Evolutionary conservation across 1,140 invertebrate species (phyloP).

Genomic region (Heliconius nattereri): DNA sequence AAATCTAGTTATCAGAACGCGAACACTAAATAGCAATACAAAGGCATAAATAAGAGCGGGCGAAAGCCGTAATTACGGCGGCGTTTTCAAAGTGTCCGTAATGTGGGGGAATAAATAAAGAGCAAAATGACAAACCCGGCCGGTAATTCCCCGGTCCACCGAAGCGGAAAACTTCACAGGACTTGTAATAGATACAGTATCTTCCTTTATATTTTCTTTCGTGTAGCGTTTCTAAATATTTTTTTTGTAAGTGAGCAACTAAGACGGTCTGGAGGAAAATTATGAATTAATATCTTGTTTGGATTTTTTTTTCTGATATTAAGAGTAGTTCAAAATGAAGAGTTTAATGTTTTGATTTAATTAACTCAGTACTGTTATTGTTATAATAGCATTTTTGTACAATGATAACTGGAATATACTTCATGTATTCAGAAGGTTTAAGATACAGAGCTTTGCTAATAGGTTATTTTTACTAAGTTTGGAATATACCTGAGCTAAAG

Average conservation of each 20-base stretch:
- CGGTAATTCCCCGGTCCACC: slow-evolving; percentile 46
- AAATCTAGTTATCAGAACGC: slow-evolving; percentile 8
- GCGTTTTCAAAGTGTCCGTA: slow-evolving; percentile 39
- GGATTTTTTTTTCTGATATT: neutral
- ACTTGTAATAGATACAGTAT: slow-evolving; percentile 34
- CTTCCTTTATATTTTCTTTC: slow-evolving; percentile 32
- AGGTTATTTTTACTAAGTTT: too few relatives aligned
- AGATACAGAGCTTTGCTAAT: too few relatives aligned
- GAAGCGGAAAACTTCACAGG: slow-evolving; percentile 41
- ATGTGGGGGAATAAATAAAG: slow-evolving; percentile 43
- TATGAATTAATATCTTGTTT: neutral
- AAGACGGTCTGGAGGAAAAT: neutral
- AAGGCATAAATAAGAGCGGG: neutral
- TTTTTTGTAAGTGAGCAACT: neutral
- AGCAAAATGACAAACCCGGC: slow-evolving; percentile 36
- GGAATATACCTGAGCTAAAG: too few relatives aligned
- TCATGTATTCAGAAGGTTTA: too few relatives aligned
- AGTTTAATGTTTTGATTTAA: too few relatives aligned
- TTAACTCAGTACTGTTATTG: too few relatives aligned
- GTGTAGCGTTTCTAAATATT: slow-evolving; percentile 28
- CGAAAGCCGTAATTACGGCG: slow-evolving; percentile 20
- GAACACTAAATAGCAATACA: slow-evolving; percentile 14
- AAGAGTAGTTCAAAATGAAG: neutral
- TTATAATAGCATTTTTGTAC: too few relatives aligned
- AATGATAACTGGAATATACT: too few relatives aligned